A percentile compares a stretch with the other conserved stretches of the same genome.
These are phyloP conservation scores for Lithophane ornitopus DNA, from an alignment of 2,888 invertebrate species.

Conservation along the genomic window DNA sequence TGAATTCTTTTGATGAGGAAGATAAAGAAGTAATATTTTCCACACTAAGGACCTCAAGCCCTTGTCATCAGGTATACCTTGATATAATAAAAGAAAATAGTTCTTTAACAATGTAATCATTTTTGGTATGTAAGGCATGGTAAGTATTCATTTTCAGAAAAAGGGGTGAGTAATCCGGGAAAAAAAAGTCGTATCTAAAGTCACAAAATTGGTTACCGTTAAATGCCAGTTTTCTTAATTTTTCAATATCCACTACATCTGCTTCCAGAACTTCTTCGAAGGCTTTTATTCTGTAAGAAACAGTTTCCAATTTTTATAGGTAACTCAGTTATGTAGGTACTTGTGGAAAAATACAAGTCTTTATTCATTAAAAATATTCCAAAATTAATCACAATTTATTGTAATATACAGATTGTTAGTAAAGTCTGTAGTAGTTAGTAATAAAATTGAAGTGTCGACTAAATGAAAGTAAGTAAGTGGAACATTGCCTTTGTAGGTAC, in stretches of 20 bases:
- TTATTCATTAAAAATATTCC: neutral
- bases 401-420: too few relatives aligned
- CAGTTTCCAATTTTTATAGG: neutral
- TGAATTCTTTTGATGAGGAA: constrained; percentile 92
- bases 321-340: neutral
- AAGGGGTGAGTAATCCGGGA: too few relatives aligned
- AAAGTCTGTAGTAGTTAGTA: too few relatives aligned
- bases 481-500: too few relatives aligned
- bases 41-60: constrained; percentile 96
- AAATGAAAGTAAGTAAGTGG: too few relatives aligned
- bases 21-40: constrained; percentile 96
- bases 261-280: constrained; percentile 93
- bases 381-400: too few relatives aligned
- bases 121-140: neutral
- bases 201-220: constrained; percentile 91
- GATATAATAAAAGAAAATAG: constrained; percentile 34
- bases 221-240: constrained; percentile 93
- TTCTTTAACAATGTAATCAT: neutral
- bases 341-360: neutral
- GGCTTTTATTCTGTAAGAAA: constrained; percentile 93
- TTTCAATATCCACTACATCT: constrained; percentile 93
- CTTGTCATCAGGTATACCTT: constrained; percentile 97
- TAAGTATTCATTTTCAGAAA: neutral
- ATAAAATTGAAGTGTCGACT: too few relatives aligned
- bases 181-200: too few relatives aligned